Base-by-base conservation (phyloP, 2,113 vertebrate species). In the Planiliza haematocheilus region DNA sequence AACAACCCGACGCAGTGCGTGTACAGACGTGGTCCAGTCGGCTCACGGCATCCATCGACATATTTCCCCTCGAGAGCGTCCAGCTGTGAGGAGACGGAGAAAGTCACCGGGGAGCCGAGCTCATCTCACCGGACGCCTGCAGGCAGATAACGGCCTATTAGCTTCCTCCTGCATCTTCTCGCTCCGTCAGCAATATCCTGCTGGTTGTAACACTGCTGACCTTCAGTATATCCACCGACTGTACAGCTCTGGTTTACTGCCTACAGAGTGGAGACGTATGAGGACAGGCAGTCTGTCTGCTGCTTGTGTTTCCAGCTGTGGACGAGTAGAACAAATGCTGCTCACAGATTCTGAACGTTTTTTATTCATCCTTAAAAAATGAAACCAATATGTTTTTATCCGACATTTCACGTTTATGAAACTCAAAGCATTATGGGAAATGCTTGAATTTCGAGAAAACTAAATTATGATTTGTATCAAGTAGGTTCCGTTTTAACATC, bases 141-240 rank as follows among this genome's bases (percentile, higher is more conserved):
- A 24, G 78, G 86, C 76, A 18, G 80, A 79, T 70, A 84, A 81
- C 57, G 14, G 82, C 63, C 82, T 82, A 77, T 86, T 88, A 91
- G 86, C 24, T 43, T 62, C 39, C 42, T 74, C 67, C 57, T 20
- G 64, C 75, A 84, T 87, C 77, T 70, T 76, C 63, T 56, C n/a
- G 42, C 74, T 68, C 72, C 17, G 81, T 90, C 89, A 88, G 87
- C 85, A 73, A 17, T 85, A 87, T 89, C 77, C 82, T 78, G 71
- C 77, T 18, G 58, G 70, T 66, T 14, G 51, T 48, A 51, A 73
- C 74, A 24, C 24, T 36, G 48, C 43, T 45, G 70, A 71, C 74
- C 61, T 58, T 78, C 62, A 57, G 13, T 24, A 13, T 51, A 14
- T 21, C 24, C 45, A 18, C 18, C 8, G 0, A 34, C 10, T 9